Percentiles rank a stretch among this genome's conserved stretches.
Evolutionary conservation across 2,888 invertebrate genomes (phyloP).

Genomic region (Drosophila paracracens): DNA sequence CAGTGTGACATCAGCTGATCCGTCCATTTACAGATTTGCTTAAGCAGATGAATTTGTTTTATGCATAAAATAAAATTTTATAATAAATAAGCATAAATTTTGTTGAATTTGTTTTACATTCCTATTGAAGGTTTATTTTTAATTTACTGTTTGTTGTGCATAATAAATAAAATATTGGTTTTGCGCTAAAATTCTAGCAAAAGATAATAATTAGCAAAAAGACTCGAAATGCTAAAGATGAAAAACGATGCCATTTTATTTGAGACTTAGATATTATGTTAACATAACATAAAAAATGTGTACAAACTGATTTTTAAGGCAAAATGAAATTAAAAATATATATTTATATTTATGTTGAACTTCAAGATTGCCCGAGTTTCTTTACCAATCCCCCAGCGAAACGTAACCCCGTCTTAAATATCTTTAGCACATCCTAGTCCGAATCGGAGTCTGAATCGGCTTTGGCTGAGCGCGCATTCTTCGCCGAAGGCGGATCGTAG

Average conservation of each 20-base stretch:
- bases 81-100: too few species aligned
- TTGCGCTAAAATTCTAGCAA: too few species aligned
- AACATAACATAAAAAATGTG: constrained; percentile 49
- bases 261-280: constrained; percentile 40
- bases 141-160: too few species aligned
- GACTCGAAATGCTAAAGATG: constrained; percentile 7
- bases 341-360: background rate
- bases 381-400: constrained; percentile 19
- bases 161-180: too few species aligned
- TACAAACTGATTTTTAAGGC: constrained; percentile 7
- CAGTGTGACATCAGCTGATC: constrained; percentile 38
- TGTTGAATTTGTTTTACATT: too few species aligned
- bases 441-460: constrained; percentile 66
- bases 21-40: constrained; percentile 2
- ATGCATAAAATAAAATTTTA: too few species aligned
- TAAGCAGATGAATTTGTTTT: constrained; percentile 1
- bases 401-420: background rate
- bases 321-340: constrained; percentile 19
- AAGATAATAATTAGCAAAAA: background rate
- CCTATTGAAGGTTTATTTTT: too few species aligned
- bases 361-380: constrained; percentile 23
- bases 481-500: constrained; percentile 88
- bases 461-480: constrained; percentile 4
- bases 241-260: constrained; percentile 67
- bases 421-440: constrained; percentile 40